phyloP scores from a whole-genome alignment of 1,140 invertebrate species.

The Amphibalanus amphitrite region DNA sequence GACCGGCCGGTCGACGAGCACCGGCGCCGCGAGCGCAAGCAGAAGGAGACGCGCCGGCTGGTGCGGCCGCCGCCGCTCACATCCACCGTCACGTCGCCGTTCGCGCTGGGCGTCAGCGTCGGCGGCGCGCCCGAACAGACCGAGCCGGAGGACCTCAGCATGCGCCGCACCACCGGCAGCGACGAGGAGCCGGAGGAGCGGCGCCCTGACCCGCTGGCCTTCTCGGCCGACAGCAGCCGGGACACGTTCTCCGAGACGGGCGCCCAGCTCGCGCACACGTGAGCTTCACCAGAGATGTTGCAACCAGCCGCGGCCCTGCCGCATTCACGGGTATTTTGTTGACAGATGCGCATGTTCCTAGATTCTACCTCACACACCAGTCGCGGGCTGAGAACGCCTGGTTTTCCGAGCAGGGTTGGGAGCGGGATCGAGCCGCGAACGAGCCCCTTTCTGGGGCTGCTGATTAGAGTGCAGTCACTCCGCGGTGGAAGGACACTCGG shows the following conservation, averaged over 20 bases:
- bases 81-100: conserved; percentile 6
- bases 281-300: too few species aligned
- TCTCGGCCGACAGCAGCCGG: neutral
- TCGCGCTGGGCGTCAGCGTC: conserved; percentile 3
- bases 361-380: too few species aligned
- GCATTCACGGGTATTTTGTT: too few species aligned
- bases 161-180: conserved; percentile 2
- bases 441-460: too few species aligned
- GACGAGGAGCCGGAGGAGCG: too few species aligned
- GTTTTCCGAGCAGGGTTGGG: too few species aligned
- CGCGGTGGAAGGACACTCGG: too few species aligned
- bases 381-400: too few species aligned
- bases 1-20: conserved; percentile 22
- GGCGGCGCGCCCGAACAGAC: conserved; percentile 61
- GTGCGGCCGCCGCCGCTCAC: conserved; percentile 21
- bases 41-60: conserved; percentile 19
- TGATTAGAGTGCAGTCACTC: too few species aligned
- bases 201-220: neutral
- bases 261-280: neutral
- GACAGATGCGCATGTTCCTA: too few species aligned
- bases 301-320: too few species aligned
- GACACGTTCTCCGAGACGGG: neutral
- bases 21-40: conserved; percentile 15
- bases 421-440: too few species aligned
- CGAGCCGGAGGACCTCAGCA: conserved; percentile 59